Evolutionary conservation across 2,797 vertebrate genomes (phyloP), one percentile per base, ranked within the genome.

Genomic region (Limosa lapponica): DNA sequence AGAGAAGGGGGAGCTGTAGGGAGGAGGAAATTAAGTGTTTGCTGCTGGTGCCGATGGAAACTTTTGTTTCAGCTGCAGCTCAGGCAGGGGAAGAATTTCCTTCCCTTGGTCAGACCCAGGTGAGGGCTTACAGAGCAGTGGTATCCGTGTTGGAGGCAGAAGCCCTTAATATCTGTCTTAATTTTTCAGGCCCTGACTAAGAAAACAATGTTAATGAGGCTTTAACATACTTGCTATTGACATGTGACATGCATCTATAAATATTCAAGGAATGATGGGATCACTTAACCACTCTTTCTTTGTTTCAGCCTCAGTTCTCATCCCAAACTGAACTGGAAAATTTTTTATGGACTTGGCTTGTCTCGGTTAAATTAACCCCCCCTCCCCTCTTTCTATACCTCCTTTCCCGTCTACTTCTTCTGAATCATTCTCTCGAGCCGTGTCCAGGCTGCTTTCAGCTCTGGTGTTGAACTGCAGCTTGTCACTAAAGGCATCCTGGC

Each of bases 401-500:
- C 80, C 72, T 93, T 96, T 96, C 89, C 91, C 81, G 91, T 91
- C 89, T 95, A 10, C 49, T 87, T 46, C 59, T 74, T 92, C 87
- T 95, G 95, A 93, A 95, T 93, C 82, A 91, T 72, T 73, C 81
- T 57, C 44, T 66, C 52, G 0, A 91, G 69, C 39, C 48, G 39
- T 75, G 54, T 91, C 89, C 93, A 96, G 95, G 69, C 65, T 92
- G 62, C 79, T 82, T 91, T 93, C 87, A 77, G 84, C 82, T 91
- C 92, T 80, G 69, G 95, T 41, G 0, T 61, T 80, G 49, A 88
- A 67, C 69, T 78, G 75, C 49, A 78, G 44, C 82, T 93, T 95
- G 92, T 87, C 95, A 80, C 84, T 87, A 71, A 92, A 77, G 57
- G 52, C 79, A 95, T 61, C n/a, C 87, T 97, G 96, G 95, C 92